phyloP scores from a whole-genome alignment of 2,797 vertebrate genomes.

The Etheostoma perlongum region DNA sequence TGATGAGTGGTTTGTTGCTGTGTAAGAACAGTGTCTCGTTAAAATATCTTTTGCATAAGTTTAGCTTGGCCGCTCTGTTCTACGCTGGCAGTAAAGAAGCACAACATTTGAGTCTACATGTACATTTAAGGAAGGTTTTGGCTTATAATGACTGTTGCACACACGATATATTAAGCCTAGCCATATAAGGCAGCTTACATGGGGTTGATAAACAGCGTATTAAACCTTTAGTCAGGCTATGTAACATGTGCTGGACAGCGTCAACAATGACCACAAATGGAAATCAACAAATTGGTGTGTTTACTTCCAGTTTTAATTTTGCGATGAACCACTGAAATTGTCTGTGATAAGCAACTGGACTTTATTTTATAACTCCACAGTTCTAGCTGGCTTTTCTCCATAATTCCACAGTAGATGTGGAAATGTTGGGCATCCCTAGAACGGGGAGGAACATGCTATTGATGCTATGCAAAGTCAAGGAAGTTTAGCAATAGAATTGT shows the following conservation, averaged over 20 bases:
- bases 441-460: no score
- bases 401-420: no score
- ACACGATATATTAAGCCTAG: constrained; percentile 30
- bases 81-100: constrained; percentile 45
- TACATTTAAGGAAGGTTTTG: constrained; percentile 51
- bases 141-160: constrained; percentile 15
- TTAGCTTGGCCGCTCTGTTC: constrained; percentile 46
- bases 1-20: constrained; percentile 31
- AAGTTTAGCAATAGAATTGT: no score
- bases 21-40: constrained; percentile 1
- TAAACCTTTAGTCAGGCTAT: not conserved
- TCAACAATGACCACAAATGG: not conserved
- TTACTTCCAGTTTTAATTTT: not conserved
- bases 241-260: not conserved
- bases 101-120: constrained; percentile 18
- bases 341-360: no score
- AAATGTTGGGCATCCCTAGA: no score
- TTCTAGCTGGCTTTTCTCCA: no score
- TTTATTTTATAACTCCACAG: no score
- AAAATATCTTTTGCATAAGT: constrained; percentile 39
- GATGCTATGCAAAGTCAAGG: no score
- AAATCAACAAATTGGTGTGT: not conserved
- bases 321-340: not conserved
- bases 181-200: constrained; percentile 56
- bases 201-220: constrained; percentile 8